Base-by-base conservation (phyloP, 2,888 invertebrate species). In the Reticulitermes lucifugus region DNA sequence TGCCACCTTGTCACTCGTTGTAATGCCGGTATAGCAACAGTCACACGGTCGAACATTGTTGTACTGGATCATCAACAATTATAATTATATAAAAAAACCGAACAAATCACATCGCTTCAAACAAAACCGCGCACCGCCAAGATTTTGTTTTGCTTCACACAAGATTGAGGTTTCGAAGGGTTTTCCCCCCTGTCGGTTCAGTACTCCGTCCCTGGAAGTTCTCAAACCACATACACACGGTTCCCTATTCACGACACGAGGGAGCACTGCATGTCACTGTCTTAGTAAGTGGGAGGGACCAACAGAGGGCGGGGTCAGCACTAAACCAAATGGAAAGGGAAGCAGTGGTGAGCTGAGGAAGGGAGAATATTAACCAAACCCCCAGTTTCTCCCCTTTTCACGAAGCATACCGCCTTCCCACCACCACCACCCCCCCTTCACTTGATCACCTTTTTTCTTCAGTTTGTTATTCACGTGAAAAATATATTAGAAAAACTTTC, bases 291-390 rank as follows among this genome's bases (percentile, higher is more conserved):
- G 73, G 73, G 73, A 73, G 73, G 73, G 21, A 14, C 65, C 65
- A n/a, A 25, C 65, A 65, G 65, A 1, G 65, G 65, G 65, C 65
- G 65, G n/a, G 25, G 65, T 25, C 55, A 55, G 65, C 65, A n/a
- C n/a, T 10, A 25, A 65, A 25, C 65, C 65, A 25, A 65, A 65
- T n/a, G 9, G 65, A 25, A 65, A 65, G 65, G 65, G 55, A 55
- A 14, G 14, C 55, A 18, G 10, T 2, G 25, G 25, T 10, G 14
- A 70, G n/a, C 70, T 70, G 25, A 25, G 70, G 70, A 1, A 70
- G 70, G 25, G 73, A 41, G 73, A 73, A 73, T 41, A 73, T 41
- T 41, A 73, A 73, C 73, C 73, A 73, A 73, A 73, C 73, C 71
- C 71, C 29, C 73, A 21, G 18, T 73, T 41, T 29, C 29, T 35